Conservation (phyloP, 1,140 invertebrate genomes). For the Drosophila punjabiensis region DNA sequence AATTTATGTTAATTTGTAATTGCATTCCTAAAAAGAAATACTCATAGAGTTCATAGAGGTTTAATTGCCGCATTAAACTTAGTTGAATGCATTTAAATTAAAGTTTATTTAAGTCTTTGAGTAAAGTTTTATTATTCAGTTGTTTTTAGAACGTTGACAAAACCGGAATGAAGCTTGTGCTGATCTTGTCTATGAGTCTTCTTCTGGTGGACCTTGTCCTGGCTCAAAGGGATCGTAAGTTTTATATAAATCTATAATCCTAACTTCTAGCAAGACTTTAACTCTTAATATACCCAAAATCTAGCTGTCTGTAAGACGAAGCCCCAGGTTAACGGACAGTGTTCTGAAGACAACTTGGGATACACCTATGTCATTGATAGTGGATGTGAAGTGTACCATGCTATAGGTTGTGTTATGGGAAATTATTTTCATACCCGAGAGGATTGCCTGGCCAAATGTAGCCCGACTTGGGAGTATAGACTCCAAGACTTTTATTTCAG, state of each 20-base stretch:
- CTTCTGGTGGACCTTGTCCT: neutral
- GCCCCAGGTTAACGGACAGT: neutral
- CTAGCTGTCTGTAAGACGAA: neutral
- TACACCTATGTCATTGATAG: neutral
- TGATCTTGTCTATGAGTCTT: neutral
- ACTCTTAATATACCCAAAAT: neutral
- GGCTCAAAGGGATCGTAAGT: slow-evolving; percentile 1
- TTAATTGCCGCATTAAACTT: neutral
- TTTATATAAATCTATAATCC: neutral
- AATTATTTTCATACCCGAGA: neutral
- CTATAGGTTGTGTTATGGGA: neutral
- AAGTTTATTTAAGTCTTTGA: neutral
- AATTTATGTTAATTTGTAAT: neutral
- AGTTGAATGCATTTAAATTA: neutral
- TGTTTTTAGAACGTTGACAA: neutral
- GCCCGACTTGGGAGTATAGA: neutral
- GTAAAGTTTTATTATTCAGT: neutral
- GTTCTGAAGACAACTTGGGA: neutral
- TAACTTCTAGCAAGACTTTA: neutral
- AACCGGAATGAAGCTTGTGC: neutral
- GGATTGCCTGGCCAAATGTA: neutral
- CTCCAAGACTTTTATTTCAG: neutral
- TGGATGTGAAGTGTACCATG: neutral
- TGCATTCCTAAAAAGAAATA: neutral
- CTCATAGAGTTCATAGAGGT: no score